Evolutionary conservation across 2,888 invertebrate species (phyloP).

Genomic region (Brenthis daphne): DNA sequence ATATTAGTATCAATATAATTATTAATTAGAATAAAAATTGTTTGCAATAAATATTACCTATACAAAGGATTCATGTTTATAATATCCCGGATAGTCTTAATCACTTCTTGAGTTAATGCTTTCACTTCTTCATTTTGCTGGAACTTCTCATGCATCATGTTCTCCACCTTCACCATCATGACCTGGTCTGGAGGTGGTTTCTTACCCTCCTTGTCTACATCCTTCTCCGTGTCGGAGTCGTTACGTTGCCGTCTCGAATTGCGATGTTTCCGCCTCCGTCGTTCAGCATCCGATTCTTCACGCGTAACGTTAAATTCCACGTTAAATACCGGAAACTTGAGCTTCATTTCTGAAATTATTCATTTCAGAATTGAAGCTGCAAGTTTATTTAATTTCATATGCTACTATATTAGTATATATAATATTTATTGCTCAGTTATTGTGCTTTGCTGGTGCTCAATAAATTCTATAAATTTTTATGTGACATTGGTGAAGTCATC

Average conservation of each 20-base stretch:
- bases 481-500: no score
- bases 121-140: constrained; percentile 97
- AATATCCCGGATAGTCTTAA: constrained; percentile 98
- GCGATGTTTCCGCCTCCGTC: constrained; percentile 77
- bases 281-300: constrained; percentile 86
- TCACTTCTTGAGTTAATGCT: constrained; percentile 97
- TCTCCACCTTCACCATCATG: constrained; percentile 97
- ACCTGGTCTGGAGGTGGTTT: constrained; percentile 72
- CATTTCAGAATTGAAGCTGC: constrained; percentile 70
- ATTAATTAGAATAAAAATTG: neutral
- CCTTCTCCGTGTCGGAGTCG: constrained; percentile 31
- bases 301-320: constrained; percentile 90
- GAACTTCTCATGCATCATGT: constrained; percentile 93
- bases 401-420: neutral
- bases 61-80: constrained; percentile 98
- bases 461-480: no score
- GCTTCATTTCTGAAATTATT: constrained; percentile 84
- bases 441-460: no score
- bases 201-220: constrained; percentile 50
- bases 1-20: neutral
- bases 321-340: constrained; percentile 92
- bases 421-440: no score
- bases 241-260: constrained; percentile 56
- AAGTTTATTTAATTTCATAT: constrained; percentile 22
- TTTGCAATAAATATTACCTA: constrained; percentile 62